Evolutionary conservation across 1,140 invertebrate genomes (phyloP), one percentile per base, ranked within the genome.

Genomic region (Magallana gigas): DNA sequence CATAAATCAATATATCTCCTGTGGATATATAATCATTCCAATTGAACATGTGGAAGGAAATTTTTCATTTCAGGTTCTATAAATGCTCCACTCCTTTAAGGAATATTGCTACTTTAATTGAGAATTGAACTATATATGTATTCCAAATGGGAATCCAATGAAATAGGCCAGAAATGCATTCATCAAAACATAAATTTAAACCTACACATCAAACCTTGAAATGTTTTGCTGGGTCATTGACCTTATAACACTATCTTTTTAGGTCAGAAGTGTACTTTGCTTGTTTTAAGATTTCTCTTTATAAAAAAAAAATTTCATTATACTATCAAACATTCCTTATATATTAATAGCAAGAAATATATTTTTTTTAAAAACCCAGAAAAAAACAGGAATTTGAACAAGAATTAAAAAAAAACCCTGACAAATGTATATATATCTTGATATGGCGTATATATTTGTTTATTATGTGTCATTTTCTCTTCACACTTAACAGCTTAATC

Each of bases 1-100:
- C 68, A 76, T 29, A 29, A 76, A 76, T 76, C 68, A 76, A 76
- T 76, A 76, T 29, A 12, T 12, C 64, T 71, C 64, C 23, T 76
- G 68, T 12, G 68, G 68, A 29, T 76, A 48, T 48, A 48, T 48
- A 76, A 76, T 76, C 12, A 29, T 29, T 29, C 23, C 68, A 36
- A 23, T 76, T 12, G 68, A 29, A 76, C 9, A 76, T 29, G 60
- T 76, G 11, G 29, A 76, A 71, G 36, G 68, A 29, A 29, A 23
- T 29, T 76, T 76, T 23, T 76, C 68, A 36, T 48, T 76, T 76
- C 68, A 18, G 8, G 29, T 64, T 16, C 36, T 48, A 48, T 48
- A 48, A 48, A 48, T 48, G 36, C 36, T 5, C 2, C 68, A 76
- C 68, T 76, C 68, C 68, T 76, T n/a, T 76, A 8, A 8, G 9